Percentiles rank a stretch among this genome's conserved stretches.
These are phyloP conservation scores for Steinernema hermaphroditum DNA, from an alignment of 2,888 invertebrate genomes.

Conservation along the genomic window DNA sequence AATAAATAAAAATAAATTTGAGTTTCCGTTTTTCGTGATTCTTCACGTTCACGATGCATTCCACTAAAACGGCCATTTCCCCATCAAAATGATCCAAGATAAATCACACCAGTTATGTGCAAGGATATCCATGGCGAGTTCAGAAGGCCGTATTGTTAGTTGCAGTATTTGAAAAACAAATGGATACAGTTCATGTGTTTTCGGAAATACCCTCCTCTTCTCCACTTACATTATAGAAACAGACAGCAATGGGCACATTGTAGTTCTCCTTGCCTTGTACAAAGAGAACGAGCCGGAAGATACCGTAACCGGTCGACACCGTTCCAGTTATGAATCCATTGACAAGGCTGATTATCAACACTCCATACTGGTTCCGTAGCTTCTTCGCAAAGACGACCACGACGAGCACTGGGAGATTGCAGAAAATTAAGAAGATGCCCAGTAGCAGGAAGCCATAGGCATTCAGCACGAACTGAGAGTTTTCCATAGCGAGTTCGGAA, in stretches of 20 bases:
- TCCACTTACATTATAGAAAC: slow-evolving; percentile 20
- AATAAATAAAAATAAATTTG: background rate
- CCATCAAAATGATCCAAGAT: no score
- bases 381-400: background rate
- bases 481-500: background rate
- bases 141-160: no score
- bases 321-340: slow-evolving; percentile 4
- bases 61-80: no score
- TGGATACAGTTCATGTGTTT: no score
- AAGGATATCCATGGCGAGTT: no score
- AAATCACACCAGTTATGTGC: no score
- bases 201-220: no score
- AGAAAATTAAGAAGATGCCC: background rate
- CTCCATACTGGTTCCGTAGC: slow-evolving; percentile 6
- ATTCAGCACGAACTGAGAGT: background rate
- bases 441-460: slow-evolving; percentile 15
- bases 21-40: background rate
- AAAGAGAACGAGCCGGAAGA: background rate
- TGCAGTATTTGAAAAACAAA: no score
- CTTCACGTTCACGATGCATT: background rate
- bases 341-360: background rate
- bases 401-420: background rate
- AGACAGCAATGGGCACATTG: background rate
- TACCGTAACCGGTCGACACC: background rate
- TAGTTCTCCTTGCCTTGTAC: background rate